Base-by-base conservation (phyloP, 2,113 vertebrate species). In the Tautogolabrus adspersus region DNA sequence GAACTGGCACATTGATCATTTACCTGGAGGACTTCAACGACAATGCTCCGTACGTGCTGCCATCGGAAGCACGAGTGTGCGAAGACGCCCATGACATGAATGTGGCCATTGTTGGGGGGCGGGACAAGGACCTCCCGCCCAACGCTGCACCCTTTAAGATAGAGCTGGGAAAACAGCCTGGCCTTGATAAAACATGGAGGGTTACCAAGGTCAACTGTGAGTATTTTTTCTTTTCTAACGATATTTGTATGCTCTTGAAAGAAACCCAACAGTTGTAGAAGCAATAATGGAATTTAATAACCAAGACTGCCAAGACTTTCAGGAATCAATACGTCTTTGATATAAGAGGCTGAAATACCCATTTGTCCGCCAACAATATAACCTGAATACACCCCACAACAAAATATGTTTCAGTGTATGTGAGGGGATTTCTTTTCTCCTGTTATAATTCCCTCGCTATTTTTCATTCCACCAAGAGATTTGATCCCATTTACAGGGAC, bases 71-170 rank as follows among this genome's bases (percentile, higher is more conserved):
- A 0, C 96, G 92, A 37, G 96, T 99, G 44, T 99, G 98, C 7
- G 97, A 99, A 0, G 97, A 98, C 0, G 88, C 95, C 44, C 95
- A 95, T 77, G 96, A 99, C 51, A 94, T 97, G 85, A 97, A 94
- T 8, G 96, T 98, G 22, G 95, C 96, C 76, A 89, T 97, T 18
- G 81, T 99, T 19, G 96, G 96, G 19, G 98, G 96, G 0, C 93
- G 94, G 23, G 98, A 99, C 89, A 96, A 95, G 85, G 98, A 99
- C 82, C 95, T 99, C 16, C 91, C 95, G 8, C 97, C 97, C 46
- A 98, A 99, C 10, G 95, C 96, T 6, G 96, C 97, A 0, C 97
- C 97, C 10, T 99, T 98, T 92, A 97, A 95, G 82, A 98, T 99
- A 34, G 97, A 99, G 51, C 93, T 99, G 78, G 96, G 94, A 42